A percentile compares a stretch with the other conserved stretches of the same genome.
These are phyloP conservation scores for Luehdorfia chinensis DNA, from an alignment of 1,140 invertebrate genomes.

Conservation along the genomic window DNA sequence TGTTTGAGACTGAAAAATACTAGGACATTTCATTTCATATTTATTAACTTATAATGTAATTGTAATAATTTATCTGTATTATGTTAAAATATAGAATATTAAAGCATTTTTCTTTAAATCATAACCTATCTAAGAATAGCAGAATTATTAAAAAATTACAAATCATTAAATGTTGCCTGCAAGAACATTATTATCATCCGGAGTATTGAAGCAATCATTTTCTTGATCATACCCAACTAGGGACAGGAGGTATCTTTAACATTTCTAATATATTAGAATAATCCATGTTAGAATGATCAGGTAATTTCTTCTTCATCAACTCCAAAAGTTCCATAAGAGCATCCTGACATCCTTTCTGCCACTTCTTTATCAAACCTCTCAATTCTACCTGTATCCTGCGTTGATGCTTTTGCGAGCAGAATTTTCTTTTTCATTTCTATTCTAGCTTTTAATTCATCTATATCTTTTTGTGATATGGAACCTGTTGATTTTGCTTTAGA, in stretches of 20 bases:
- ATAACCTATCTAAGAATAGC: too few relatives aligned
- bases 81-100: too few relatives aligned
- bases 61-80: too few relatives aligned
- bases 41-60: too few relatives aligned
- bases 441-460: conserved; percentile 51
- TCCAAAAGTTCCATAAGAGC: conserved; percentile 59
- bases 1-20: too few relatives aligned
- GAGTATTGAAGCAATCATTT: conserved; percentile 59
- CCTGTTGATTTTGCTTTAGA: conserved; percentile 65
- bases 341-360: conserved; percentile 65
- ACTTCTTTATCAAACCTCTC: conserved; percentile 59
- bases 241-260: conserved; percentile 59
- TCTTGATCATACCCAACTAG: conserved; percentile 64
- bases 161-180: conserved; percentile 42
- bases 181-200: conserved; percentile 51
- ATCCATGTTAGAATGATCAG: conserved; percentile 58
- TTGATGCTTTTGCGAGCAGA: conserved; percentile 49
- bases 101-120: too few relatives aligned
- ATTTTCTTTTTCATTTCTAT: conserved; percentile 62
- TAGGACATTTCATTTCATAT: too few relatives aligned
- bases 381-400: conserved; percentile 55
- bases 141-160: too few relatives aligned
- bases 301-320: conserved; percentile 56
- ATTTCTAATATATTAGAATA: conserved; percentile 56
- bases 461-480: conserved; percentile 64